Evolutionary conservation across 2,113 vertebrate species (phyloP).

Genomic region (Pygoscelis adeliae): DNA sequence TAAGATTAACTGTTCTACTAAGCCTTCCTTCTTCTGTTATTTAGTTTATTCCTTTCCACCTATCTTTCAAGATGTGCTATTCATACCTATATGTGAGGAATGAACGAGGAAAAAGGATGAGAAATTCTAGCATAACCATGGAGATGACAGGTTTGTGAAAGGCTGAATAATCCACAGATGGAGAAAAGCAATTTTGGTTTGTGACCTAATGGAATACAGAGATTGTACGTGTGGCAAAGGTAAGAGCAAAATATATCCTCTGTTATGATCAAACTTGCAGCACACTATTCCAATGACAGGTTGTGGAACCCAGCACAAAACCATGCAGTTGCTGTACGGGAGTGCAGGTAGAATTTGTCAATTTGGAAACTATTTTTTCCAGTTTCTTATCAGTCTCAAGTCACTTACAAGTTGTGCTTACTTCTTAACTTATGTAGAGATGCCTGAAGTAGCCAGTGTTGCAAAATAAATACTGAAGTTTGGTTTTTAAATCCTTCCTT

Average conservation of each 20-base stretch:
- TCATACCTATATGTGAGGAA: background rate
- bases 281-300: background rate
- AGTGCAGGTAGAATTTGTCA: background rate
- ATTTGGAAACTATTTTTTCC: background rate
- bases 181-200: slow-evolving; percentile 32
- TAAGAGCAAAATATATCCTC: background rate
- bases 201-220: background rate
- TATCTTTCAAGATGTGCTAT: background rate
- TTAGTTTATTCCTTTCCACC: background rate
- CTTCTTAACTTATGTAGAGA: background rate
- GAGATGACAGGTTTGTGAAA: slow-evolving; percentile 15
- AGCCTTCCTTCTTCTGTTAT: background rate
- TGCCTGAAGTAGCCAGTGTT: background rate
- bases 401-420: background rate
- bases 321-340: background rate
- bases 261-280: background rate
- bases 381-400: background rate
- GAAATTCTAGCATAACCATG: background rate
- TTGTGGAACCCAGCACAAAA: background rate
- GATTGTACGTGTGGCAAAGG: background rate
- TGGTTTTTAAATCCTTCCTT: slow-evolving; percentile 12
- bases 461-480: background rate
- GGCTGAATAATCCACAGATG: slow-evolving; percentile 4
- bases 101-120: background rate
- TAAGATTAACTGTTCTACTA: background rate